Percentiles rank a stretch among this genome's conserved stretches.
phyloP scores from a whole-genome alignment of 2,113 vertebrate species.

The Ciconia maguari region DNA sequence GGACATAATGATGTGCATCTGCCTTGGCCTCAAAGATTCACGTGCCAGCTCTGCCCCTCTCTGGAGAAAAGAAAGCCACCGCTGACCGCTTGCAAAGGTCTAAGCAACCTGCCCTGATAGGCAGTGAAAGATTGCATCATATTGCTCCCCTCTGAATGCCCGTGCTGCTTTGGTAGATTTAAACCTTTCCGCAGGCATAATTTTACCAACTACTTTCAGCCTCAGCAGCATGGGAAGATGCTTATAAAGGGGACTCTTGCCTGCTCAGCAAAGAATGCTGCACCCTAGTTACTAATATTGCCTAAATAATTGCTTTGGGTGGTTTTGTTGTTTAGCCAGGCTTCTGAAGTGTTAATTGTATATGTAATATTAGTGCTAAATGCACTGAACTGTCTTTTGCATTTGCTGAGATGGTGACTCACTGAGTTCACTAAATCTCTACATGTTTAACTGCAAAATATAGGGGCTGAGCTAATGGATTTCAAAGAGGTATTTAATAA shows the following conservation, averaged over 20 bases:
- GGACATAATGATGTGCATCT: rapidly evolving
- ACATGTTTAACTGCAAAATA: neutral
- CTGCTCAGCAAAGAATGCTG: neutral
- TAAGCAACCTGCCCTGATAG: neutral
- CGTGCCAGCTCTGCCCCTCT: neutral
- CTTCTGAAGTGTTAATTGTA: neutral
- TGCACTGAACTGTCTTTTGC: neutral
- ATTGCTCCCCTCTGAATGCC: neutral
- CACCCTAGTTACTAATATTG: neutral
- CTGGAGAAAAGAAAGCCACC: neutral
- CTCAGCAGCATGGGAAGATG: neutral
- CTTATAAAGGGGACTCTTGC: neutral
- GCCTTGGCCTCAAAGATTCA: neutral
- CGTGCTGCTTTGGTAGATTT: neutral
- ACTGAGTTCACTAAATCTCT: neutral
- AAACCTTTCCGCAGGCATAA: neutral
- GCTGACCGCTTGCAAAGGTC: neutral
- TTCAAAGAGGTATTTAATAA: neutral
- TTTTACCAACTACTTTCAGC: neutral
- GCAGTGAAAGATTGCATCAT: neutral
- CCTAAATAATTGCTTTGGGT: neutral
- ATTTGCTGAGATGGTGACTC: neutral
- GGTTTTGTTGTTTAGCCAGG: neutral
- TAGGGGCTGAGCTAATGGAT: neutral
- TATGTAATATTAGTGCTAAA: neutral